A percentile compares a stretch with the other conserved stretches of the same genome.
These are phyloP conservation scores for Hoplodrina blanda DNA, from an alignment of 2,888 invertebrate species.

Conservation along the genomic window DNA sequence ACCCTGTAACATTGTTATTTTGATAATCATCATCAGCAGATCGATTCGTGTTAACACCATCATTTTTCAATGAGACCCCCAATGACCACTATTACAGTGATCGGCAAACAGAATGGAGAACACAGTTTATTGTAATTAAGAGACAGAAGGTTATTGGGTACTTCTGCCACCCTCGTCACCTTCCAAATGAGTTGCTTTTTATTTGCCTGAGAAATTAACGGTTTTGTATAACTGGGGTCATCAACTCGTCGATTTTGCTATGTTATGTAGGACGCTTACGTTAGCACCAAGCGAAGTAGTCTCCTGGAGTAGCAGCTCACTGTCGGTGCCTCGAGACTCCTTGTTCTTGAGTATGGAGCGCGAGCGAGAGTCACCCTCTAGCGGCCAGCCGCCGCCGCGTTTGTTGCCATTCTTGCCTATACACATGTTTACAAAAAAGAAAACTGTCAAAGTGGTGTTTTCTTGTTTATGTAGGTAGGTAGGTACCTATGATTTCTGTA, in stretches of 20 bases:
- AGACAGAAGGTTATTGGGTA: too few species aligned
- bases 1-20: conserved; percentile 82
- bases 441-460: too few species aligned
- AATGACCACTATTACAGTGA: background rate
- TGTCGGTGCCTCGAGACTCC: conserved; percentile 89
- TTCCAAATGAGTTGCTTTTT: too few species aligned
- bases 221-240: too few species aligned
- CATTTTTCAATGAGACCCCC: background rate
- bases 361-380: conserved; percentile 85
- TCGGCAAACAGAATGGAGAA: too few species aligned
- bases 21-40: background rate
- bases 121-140: too few species aligned
- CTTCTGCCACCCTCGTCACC: too few species aligned
- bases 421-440: conserved; percentile 22
- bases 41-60: background rate
- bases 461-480: too few species aligned
- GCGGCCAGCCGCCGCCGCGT: conserved; percentile 83
- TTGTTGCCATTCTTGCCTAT: conserved; percentile 89
- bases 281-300: conserved; percentile 88
- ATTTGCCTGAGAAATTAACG: too few species aligned
- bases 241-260: background rate
- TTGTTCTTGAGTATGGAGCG: conserved; percentile 90
- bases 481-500: too few species aligned
- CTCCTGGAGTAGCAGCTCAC: conserved; percentile 88
- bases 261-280: conserved; percentile 68